phyloP scores from a whole-genome alignment of 2,797 vertebrate species.

The Allobates femoralis region DNA sequence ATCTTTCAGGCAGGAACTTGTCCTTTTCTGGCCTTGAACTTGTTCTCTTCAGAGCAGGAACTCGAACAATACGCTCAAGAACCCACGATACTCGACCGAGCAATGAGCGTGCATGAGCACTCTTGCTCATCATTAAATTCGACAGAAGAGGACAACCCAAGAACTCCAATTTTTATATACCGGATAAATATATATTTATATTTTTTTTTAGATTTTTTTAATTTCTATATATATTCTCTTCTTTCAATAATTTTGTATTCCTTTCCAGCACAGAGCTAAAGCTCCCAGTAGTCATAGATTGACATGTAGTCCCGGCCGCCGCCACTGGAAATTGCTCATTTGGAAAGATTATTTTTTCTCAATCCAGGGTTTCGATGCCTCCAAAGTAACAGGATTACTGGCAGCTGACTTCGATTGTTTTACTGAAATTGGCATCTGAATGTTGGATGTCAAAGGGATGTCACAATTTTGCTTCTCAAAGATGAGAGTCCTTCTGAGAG shows the following conservation, averaged over 20 bases:
- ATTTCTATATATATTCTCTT: no score
- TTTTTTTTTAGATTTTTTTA: no score
- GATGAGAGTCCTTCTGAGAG: background rate
- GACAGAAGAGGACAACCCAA: background rate
- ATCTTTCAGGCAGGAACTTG: no score
- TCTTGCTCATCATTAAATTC: no score
- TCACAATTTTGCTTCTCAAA: slow-evolving; percentile 4
- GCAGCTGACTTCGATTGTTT: background rate
- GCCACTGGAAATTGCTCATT: slow-evolving; percentile 3
- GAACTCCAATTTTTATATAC: background rate
- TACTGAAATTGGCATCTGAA: background rate
- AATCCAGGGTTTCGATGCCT: background rate
- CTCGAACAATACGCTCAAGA: no score
- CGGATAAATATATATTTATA: no score
- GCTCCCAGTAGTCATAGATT: background rate
- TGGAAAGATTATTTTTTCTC: slow-evolving; percentile 24
- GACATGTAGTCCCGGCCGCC: background rate
- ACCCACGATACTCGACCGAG: no score
- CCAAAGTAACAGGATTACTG: slow-evolving; percentile 30
- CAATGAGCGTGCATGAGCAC: no score
- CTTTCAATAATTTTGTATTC: background rate
- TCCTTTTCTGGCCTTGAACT: no score
- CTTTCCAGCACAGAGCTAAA: background rate
- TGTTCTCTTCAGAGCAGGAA: no score
- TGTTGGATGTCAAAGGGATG: slow-evolving; percentile 1